phyloP scores from a whole-genome alignment of 2,888 invertebrate genomes.

The Calameuta pallipes region DNA sequence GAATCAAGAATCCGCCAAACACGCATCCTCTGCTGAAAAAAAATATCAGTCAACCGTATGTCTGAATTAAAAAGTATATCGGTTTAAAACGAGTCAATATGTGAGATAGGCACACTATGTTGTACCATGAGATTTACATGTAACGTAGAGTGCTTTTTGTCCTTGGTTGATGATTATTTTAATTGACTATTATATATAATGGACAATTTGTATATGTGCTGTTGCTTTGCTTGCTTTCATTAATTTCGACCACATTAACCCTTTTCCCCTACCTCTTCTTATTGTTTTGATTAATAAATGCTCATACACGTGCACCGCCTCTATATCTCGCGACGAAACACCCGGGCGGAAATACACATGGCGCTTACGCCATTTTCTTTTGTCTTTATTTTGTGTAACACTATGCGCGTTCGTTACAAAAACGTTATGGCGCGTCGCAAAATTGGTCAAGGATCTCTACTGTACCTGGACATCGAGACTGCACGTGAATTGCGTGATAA shows the following conservation, averaged over 20 bases:
- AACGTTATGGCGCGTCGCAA: neutral
- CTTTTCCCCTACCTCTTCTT: slow-evolving; percentile 58
- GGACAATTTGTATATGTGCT: slow-evolving; percentile 42
- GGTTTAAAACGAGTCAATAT: neutral
- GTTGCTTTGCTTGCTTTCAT: slow-evolving; percentile 59
- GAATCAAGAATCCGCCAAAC: neutral
- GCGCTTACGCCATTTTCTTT: neutral
- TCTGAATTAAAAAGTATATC: slow-evolving; percentile 1
- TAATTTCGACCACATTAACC: slow-evolving; percentile 65
- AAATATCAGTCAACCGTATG: neutral
- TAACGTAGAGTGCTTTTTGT: slow-evolving; percentile 24
- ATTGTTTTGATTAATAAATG: slow-evolving; percentile 56
- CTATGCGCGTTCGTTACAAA: neutral
- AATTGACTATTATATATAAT: slow-evolving; percentile 2
- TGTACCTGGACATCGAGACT: slow-evolving; percentile 28
- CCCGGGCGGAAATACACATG: neutral
- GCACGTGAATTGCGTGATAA: slow-evolving; percentile 21
- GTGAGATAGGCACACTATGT: slow-evolving; percentile 3
- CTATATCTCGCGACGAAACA: slow-evolving; percentile 9
- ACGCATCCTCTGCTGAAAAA: neutral
- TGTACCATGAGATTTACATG: slow-evolving; percentile 15
- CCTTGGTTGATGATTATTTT: slow-evolving; percentile 12
- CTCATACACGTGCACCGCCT: slow-evolving; percentile 55
- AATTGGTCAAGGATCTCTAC: neutral
- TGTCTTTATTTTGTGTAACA: neutral